phyloP scores from a whole-genome alignment of 2,113 vertebrate genomes.

The Stercorarius parasiticus region DNA sequence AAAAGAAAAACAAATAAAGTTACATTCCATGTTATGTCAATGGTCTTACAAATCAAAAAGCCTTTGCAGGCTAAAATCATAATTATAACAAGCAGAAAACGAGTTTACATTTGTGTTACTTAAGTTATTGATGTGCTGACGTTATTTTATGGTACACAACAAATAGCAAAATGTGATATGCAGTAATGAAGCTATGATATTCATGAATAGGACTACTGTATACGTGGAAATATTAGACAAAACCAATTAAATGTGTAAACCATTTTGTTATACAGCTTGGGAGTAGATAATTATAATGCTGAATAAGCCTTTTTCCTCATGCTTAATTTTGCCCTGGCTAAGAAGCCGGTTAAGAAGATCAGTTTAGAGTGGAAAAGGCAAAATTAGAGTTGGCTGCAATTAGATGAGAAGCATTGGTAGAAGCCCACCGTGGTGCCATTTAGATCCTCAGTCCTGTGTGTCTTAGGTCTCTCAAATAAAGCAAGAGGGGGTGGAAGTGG shows the following conservation, averaged over 20 bases:
- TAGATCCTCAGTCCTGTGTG: constrained; percentile 15
- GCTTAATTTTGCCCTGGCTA: constrained; percentile 40
- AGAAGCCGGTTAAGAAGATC: background rate
- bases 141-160: constrained; percentile 43
- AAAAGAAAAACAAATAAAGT: constrained; percentile 73
- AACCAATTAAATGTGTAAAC: constrained; percentile 49
- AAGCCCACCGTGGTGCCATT: constrained; percentile 4
- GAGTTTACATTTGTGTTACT: constrained; percentile 67
- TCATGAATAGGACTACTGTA: constrained; percentile 51
- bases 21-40: constrained; percentile 77
- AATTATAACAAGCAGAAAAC: constrained; percentile 49
- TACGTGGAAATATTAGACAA: constrained; percentile 42
- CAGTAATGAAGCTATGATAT: constrained; percentile 39
- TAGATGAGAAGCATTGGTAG: background rate
- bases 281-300: constrained; percentile 44
- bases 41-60: constrained; percentile 64
- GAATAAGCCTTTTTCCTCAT: constrained; percentile 56
- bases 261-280: constrained; percentile 61
- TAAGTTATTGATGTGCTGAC: constrained; percentile 50
- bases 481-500: background rate
- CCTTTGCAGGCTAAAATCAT: constrained; percentile 39
- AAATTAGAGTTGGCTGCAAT: constrained; percentile 2
- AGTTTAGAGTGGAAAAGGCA: constrained; percentile 11
- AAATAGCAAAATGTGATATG: constrained; percentile 45
- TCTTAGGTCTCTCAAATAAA: background rate